A percentile compares a stretch with the other conserved stretches of the same genome.
Conservation (phyloP, 2,113 vertebrate species). For the Oreotrochilus melanogaster region DNA sequence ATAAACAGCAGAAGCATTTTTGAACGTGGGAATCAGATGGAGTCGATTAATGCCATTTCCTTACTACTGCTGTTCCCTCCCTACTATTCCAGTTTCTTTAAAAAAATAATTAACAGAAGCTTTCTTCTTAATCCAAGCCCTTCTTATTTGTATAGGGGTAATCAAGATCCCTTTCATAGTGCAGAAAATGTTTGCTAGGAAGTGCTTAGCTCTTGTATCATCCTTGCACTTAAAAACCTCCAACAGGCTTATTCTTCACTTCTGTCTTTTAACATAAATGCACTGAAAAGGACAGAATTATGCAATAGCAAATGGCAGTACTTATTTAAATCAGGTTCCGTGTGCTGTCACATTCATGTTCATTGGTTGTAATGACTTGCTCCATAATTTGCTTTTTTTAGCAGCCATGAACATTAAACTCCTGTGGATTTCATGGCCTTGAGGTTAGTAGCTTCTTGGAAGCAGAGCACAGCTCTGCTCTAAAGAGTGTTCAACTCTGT, state of each 20-base stretch:
- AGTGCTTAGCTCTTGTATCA: background rate
- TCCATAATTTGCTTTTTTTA: background rate
- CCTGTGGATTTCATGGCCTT: background rate
- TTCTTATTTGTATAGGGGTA: background rate
- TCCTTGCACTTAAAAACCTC: background rate
- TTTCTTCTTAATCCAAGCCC: background rate
- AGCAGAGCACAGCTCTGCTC: background rate
- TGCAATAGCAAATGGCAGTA: background rate
- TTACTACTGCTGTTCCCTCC: fast-evolving
- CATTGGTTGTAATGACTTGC: background rate
- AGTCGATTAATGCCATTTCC: background rate
- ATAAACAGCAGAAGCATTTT: background rate
- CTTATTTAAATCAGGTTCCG: background rate
- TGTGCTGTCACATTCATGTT: background rate
- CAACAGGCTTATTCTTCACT: background rate
- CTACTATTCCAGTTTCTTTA: background rate
- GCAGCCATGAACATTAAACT: background rate
- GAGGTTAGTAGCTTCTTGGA: background rate
- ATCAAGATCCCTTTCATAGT: background rate
- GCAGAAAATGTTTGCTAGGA: background rate
- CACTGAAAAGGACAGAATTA: background rate
- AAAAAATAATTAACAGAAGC: background rate
- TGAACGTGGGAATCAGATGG: background rate
- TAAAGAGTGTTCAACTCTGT: background rate
- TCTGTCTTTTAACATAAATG: background rate